Conservation (phyloP, 2,113 vertebrate species). For the Empidonax traillii region DNA sequence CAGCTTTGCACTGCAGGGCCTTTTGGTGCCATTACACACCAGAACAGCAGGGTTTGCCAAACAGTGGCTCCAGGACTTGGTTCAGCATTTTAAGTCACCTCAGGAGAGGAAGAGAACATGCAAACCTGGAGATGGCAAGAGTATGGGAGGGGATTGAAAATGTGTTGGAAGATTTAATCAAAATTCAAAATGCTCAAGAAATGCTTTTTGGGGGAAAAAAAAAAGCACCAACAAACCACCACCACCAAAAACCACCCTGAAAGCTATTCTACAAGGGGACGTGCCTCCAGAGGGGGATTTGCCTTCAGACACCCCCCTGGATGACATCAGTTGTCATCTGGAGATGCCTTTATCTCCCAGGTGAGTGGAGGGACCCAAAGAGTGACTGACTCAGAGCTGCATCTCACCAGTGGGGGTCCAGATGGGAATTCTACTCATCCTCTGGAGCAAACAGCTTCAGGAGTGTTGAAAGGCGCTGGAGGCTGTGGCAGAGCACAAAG, state of each 20-base stretch:
- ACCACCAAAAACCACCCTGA: not conserved
- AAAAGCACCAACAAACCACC: not conserved
- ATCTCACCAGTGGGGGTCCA: not conserved
- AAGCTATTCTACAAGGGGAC: not conserved
- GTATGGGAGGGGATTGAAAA: not conserved
- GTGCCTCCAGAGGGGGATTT: not conserved
- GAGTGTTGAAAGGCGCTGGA: not conserved
- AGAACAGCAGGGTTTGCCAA: not conserved
- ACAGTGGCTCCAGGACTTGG: not conserved
- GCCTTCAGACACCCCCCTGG: not conserved
- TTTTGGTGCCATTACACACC: not conserved
- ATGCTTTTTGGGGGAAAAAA: accelerated
- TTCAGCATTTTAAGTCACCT: not conserved
- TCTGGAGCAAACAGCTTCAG: not conserved
- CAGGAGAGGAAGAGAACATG: not conserved
- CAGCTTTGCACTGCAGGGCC: accelerated
- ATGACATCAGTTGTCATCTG: not conserved
- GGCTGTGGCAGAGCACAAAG: not conserved
- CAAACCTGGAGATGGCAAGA: not conserved
- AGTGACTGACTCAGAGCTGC: not conserved
- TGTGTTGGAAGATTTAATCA: not conserved
- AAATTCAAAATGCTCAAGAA: not conserved
- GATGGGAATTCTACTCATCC: not conserved
- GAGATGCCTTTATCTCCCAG: not conserved
- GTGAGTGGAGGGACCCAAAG: not conserved